Evolutionary conservation across 2,797 vertebrate species (phyloP).

Genomic region (Numenius phaeopus): DNA sequence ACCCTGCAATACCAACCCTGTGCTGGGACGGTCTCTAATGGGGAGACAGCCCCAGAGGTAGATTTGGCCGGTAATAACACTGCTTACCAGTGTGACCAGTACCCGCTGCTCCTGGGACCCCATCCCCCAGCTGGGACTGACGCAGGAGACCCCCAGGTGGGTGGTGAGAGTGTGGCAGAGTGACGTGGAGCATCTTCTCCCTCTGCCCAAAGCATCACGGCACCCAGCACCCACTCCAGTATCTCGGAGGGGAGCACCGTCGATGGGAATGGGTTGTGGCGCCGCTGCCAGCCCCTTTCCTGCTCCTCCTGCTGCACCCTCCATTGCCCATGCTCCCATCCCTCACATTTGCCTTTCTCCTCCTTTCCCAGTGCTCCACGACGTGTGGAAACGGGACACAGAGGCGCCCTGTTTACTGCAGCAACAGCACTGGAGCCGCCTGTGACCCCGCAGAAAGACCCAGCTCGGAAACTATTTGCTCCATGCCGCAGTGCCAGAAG

Average conservation of each 20-base stretch:
- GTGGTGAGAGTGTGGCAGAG: background rate
- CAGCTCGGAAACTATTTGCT: constrained; percentile 61
- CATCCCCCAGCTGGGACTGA: background rate
- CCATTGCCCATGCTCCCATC: fast-evolving
- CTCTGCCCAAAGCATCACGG: fast-evolving
- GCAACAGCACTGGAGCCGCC: constrained; percentile 74
- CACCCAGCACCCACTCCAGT: fast-evolving
- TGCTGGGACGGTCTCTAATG: fast-evolving
- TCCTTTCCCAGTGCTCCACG: constrained; percentile 85
- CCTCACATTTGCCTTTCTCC: background rate
- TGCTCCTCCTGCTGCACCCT: background rate
- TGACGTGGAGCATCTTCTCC: fast-evolving
- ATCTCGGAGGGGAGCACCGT: fast-evolving
- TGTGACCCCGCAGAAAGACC: constrained; percentile 85
- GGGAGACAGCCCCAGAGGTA: fast-evolving
- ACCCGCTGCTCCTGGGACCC: background rate
- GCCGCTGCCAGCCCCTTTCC: background rate
- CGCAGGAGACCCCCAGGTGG: background rate
- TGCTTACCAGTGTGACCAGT: background rate
- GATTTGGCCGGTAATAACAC: background rate
- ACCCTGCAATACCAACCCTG: background rate
- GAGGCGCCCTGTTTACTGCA: constrained; percentile 84
- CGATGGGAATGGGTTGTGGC: fast-evolving
- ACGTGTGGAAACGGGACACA: constrained; percentile 86
- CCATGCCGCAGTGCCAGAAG: constrained; percentile 76